Percentiles rank a stretch among this genome's conserved stretches.
Evolutionary conservation across 2,113 vertebrate species (phyloP).

Genomic region (Cervus canadensis): DNA sequence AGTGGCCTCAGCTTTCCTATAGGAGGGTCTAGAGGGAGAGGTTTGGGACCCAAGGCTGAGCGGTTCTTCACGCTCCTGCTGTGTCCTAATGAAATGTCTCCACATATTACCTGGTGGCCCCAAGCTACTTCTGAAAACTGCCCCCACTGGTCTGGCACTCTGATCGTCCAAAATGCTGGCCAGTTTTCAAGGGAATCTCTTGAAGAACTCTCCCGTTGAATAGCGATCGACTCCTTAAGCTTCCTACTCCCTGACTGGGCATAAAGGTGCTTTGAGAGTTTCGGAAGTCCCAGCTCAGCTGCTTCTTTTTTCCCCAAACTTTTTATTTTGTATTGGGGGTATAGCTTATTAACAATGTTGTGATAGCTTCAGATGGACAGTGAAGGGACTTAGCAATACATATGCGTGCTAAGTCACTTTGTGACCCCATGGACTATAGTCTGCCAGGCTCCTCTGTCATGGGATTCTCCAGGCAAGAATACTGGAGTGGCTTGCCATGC

Average conservation of each 20-base stretch:
- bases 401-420: neutral
- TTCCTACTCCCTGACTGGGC: neutral
- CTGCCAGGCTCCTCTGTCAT: neutral
- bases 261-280: neutral
- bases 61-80: too few species aligned
- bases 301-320: neutral
- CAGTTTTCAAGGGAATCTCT: neutral
- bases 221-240: accelerated
- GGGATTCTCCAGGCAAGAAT: neutral
- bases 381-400: neutral
- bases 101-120: neutral
- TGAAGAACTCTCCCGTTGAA: neutral
- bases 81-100: neutral
- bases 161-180: neutral
- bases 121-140: neutral
- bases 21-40: neutral
- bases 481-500: neutral
- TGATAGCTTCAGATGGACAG: neutral
- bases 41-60: accelerated
- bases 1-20: too few species aligned
- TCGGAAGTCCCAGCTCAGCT: neutral
- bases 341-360: neutral
- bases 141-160: neutral
- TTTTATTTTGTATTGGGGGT: neutral
- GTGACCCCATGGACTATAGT: neutral